Base-by-base conservation (phyloP, 2,888 invertebrate species). In the Thymelicus acteon region DNA sequence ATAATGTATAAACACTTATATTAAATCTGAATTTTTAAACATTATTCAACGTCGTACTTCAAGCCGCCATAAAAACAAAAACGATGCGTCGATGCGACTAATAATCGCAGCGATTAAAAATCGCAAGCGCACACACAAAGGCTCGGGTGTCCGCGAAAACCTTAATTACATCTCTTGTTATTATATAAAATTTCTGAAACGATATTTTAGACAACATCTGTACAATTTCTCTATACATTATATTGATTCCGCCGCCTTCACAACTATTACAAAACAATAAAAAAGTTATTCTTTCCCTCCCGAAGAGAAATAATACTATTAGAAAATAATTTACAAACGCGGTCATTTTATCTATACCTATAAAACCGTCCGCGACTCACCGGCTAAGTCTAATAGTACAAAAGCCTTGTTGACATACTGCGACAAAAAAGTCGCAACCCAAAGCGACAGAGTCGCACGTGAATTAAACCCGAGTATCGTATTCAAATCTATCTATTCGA, bases 401-500 rank as follows among this genome's bases (percentile, higher is more conserved):
- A 54, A 64, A 39, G 64, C 54, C 39, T 24, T 44, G 57, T 66
- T 31, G 24, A 57, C 31, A 24, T 54, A 54, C 44, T 15, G 6
- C 48, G 48, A 44, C 58, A 15, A 5, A 58, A 58, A 39, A 58
- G 58, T 58, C 58, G 58, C 58, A 58, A 37, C n/a, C 13, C 4
- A 12, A 57, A n/a, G 37, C 58, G 58, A 60, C 60, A 39, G 52
- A 15, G 39, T 52, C 66, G 66, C 66, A 37, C 66, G 47, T 47
- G 49, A 57, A 49, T 49, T 7, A 6, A 7, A 7, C 49, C 58
- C 37, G n/a, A 58, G 39, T 15, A 7, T 15, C 7, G n/a, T 39
- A 37, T 58, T 54, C 47, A n/a, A 67, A 52, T 66, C 72, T 79
- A 91, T 85, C 90, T 90, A 10, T 85, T 84, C 0, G 89, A 87